A percentile compares a stretch with the other conserved stretches of the same genome.
phyloP scores from a whole-genome alignment of 1,140 invertebrate species.

The Magallana gigas region DNA sequence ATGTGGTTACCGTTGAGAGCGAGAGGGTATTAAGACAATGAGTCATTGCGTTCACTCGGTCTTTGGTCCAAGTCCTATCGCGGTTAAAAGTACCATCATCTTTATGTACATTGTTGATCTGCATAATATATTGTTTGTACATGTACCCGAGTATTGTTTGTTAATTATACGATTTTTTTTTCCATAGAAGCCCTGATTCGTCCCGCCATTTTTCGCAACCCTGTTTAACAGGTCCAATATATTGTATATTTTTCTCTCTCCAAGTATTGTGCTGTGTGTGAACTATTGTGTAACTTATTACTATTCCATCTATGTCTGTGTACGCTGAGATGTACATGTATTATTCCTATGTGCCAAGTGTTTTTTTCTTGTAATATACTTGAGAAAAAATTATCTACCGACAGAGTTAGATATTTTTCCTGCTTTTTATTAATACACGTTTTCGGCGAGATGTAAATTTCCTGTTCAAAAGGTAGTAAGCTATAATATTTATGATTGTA shows the following conservation, averaged over 20 bases:
- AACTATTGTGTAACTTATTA: constrained; percentile 8
- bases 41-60: not conserved
- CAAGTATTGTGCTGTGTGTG: not conserved
- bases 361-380: not conserved
- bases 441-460: too few species aligned
- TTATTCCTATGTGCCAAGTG: constrained; percentile 20
- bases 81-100: not conserved
- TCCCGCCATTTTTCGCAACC: too few species aligned
- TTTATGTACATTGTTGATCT: not conserved
- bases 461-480: too few species aligned
- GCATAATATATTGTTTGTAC: too few species aligned
- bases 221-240: too few species aligned
- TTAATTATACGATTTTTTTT: too few species aligned
- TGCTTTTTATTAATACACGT: too few species aligned
- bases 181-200: too few species aligned
- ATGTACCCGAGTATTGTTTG: too few species aligned
- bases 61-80: not conserved
- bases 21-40: not conserved
- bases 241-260: too few species aligned
- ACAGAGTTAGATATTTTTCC: too few species aligned
- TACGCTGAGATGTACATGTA: constrained; percentile 13
- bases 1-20: not conserved
- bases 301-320: not conserved
- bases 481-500: too few species aligned
- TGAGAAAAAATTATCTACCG: not conserved